Base-by-base conservation (phyloP, 2,113 vertebrate species). In the Gallinago media region DNA sequence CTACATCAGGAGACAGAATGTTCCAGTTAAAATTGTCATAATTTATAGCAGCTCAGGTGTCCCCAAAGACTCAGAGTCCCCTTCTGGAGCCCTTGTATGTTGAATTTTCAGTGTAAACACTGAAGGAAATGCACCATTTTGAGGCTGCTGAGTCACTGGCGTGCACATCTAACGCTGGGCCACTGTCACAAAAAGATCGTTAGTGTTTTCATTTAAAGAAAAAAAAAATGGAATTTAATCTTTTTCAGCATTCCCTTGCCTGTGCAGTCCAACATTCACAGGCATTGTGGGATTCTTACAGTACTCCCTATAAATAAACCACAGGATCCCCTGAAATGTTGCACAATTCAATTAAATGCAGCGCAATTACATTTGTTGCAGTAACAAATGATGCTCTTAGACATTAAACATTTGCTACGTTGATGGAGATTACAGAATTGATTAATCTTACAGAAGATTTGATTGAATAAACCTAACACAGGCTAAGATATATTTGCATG, bases 21-120 rank as follows among this genome's bases (percentile, higher is more conserved):
- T 18, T 77, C 61, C 31, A 8, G 61, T 23, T 71, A 32, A 54
- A 74, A 54, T 36, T 25, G 55, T 9, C 21, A 3, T 73, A 6
- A 32, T 89, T 87, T 56, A 4, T 5, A 70, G 12, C 31, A 73
- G 75, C 58, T 94, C 73, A 47, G 12, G 23, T 80, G 6, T 65
- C 49, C 63, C 15, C 0, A 2, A 25, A 63, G 44, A 1, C 31
- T 72, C 49, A 4, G 31, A 68, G 23, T 17, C 80, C 50, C 75
- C 40, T 62, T 62, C 79, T 52, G 59, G 36, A 65, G n/a, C 29
- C 4, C n/a, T 42, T 16, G 8, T 34, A 36, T 0, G 0, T 8
- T 70, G 68, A 40, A 56, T 92, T 90, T 85, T 72, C 32, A 5
- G 34, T 44, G 44, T 42, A 34, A 55, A 50, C 40, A 4, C 29